A percentile compares a stretch with the other conserved stretches of the same genome.
Evolutionary conservation across 2,797 vertebrate species (phyloP).

Genomic region (Spinus olivaceus): DNA sequence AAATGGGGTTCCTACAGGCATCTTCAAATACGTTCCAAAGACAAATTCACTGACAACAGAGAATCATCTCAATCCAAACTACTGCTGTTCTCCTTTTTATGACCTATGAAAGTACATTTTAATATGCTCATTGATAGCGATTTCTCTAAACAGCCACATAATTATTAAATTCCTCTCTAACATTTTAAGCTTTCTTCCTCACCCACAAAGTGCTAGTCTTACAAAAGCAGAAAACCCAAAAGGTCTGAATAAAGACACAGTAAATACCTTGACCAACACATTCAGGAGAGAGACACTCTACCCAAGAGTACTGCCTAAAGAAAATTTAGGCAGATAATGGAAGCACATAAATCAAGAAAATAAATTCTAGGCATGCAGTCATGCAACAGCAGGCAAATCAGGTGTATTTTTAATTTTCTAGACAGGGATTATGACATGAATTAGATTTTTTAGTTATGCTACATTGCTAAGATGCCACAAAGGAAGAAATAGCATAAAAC

Average conservation of each 20-base stretch:
- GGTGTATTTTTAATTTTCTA: background rate
- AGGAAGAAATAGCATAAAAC: slow-evolving; percentile 74
- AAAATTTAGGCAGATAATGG: background rate
- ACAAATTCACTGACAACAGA: background rate
- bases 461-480: background rate
- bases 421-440: slow-evolving; percentile 1
- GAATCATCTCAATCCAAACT: background rate
- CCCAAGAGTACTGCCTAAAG: background rate
- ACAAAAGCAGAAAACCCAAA: background rate
- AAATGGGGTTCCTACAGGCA: background rate
- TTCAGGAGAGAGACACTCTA: background rate
- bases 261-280: background rate
- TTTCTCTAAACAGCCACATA: background rate
- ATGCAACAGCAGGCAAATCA: slow-evolving; percentile 44
- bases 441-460: background rate
- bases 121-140: background rate
- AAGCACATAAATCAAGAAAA: background rate
- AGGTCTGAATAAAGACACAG: background rate
- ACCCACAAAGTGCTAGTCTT: background rate
- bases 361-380: slow-evolving; percentile 37
- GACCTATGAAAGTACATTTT: background rate
- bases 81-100: background rate
- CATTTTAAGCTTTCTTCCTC: background rate
- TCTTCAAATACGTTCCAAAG: background rate
- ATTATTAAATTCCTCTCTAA: background rate